Evolutionary conservation across 2,888 invertebrate species (phyloP), one percentile per base, ranked within the genome.

Genomic region (Smittia aterrima): DNA sequence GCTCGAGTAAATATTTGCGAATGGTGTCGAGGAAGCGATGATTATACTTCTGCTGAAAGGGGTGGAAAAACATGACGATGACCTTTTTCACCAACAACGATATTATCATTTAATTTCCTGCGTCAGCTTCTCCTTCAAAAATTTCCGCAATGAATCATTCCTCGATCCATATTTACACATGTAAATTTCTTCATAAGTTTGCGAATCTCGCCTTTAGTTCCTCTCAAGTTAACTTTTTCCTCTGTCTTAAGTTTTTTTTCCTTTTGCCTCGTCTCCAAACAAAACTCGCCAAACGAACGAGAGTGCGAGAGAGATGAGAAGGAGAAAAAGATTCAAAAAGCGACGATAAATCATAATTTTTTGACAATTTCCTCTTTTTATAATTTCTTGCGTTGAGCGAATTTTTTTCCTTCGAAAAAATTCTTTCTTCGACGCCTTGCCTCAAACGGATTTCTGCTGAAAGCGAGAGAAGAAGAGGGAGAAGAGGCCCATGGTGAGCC

Each of bases 311-410:
- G n/a, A n/a, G n/a, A n/a, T 13, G 47, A 47, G 22, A 71, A 16
- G 54, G 32, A 11, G 11, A 1, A 32, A 54, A 71, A 70, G 16
- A 20, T 24, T 24, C 20, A 9, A 62, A 71, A 54, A 58, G n/a
- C 71, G 38, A 71, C 22, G 18, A 71, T 71, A 71, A 71, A 71
- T 71, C 71, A 71, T 71, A 71, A 32, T 71, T 38, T 68, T 71
- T 71, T 71, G 71, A 71, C 71, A 71, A 71, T 71, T 71, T 71
- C 58, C 71, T 71, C 38, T 71, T 54, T 71, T 71, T 71, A 68
- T 47, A 68, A 68, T 68, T 41, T 68, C 47, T 41, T 68, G 68
- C 47, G 22, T 68, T 47, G 24, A 16, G 24, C 7, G n/a, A 20
- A 58, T 58, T 58, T 18, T 58, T 18, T 58, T 22, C 20, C 9